Base-by-base conservation (phyloP, 2,888 invertebrate genomes). In the Melieria omissa region DNA sequence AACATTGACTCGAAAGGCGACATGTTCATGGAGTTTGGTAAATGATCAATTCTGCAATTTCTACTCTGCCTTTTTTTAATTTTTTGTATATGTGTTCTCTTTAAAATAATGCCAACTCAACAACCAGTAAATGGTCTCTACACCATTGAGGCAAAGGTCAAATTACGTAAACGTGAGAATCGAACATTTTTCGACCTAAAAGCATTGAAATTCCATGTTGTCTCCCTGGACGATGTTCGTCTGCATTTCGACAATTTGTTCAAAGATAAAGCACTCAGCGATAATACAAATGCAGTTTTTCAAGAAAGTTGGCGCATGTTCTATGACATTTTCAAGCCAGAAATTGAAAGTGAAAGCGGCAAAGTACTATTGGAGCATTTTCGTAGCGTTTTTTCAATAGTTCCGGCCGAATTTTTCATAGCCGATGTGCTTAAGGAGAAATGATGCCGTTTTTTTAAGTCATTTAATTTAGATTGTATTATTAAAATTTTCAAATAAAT, bases 341-440 rank as follows among this genome's bases (percentile, higher is more conserved):
- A 60, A 60, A 66, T 72, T 44, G 74, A 74, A 58, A 65, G 66
- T 60, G 66, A 70, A 45, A 70, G 66, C n/a, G 70, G 49, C 55
- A 55, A 58, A 64, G 74, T 70, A 8, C 47, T 70, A 41, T 72
- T 72, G 52, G 63, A 49, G 62, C 74, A 70, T 55, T 74, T 74
- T 61, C 57, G 64, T 44, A 46, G 57, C 45, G 72, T 74, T 46
- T 74, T 74, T 41, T 45, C 47, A 6, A 63, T 63, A 45, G 66
- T 74, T 16, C 74, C 74, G 46, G 74, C 74, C 3, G 66, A 74
- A n/a, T 74, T 67, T 60, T 74, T 74, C 42, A 60, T 74, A 10
- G 70, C 66, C 45, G 74, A 74, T 65, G 70, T 67, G 3, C 57
- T 52, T 52, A 52, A 52, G 9, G 61, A 62, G 7, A 62, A 58